Evolutionary conservation across 2,113 vertebrate genomes (phyloP).

Genomic region (Acrocephalus kingi): DNA sequence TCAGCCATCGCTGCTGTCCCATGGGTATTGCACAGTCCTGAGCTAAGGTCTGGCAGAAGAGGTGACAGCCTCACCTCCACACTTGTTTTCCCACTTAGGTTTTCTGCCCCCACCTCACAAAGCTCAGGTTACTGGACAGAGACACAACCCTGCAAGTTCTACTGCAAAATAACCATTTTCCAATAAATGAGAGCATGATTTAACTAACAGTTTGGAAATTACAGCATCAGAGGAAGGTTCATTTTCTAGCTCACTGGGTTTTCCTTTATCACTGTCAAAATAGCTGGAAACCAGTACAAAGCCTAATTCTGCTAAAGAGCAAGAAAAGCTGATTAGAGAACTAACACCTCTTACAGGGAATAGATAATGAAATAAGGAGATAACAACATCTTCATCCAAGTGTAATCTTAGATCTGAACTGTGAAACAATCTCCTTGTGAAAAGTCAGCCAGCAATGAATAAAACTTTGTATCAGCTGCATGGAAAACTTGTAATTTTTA

Average conservation of each 20-base stretch:
- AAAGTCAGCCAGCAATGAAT: background rate
- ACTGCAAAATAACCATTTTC: slow-evolving; percentile 15
- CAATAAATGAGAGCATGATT: slow-evolving; percentile 21
- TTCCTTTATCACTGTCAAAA: slow-evolving; percentile 53
- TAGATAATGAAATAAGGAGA: slow-evolving; percentile 55
- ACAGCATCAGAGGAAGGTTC: slow-evolving; percentile 55
- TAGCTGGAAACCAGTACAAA: slow-evolving; percentile 38
- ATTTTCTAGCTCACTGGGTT: slow-evolving; percentile 63
- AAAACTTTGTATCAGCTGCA: background rate
- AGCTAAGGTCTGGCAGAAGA: background rate
- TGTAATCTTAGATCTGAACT: slow-evolving; percentile 40
- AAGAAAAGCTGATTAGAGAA: slow-evolving; percentile 56
- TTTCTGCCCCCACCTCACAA: background rate
- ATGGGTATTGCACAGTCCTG: accelerated
- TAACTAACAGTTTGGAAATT: slow-evolving; percentile 53
- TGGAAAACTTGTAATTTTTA: background rate
- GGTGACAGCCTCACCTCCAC: background rate
- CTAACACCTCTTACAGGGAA: slow-evolving; percentile 51
- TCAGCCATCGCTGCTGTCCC: background rate
- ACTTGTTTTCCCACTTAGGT: accelerated
- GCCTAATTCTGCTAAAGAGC: slow-evolving; percentile 49
- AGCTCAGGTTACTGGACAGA: background rate
- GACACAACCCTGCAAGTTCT: background rate
- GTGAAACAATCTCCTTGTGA: background rate
- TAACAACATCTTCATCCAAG: slow-evolving; percentile 50